These are phyloP conservation scores for Peribatodes rhomboidaria DNA, from an alignment of 2,888 invertebrate genomes.

Conservation along the genomic window DNA sequence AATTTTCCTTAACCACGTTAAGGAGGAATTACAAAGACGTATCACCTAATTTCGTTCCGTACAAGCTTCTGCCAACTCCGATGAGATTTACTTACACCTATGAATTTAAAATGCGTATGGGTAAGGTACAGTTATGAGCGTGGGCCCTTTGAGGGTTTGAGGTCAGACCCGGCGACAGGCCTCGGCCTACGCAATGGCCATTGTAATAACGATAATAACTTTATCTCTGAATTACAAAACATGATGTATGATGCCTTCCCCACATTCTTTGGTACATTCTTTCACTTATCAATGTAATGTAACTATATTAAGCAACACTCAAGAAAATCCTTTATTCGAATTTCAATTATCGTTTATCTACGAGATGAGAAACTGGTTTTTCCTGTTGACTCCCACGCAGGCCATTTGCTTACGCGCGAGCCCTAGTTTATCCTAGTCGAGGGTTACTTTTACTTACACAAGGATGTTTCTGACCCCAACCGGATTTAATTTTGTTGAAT, in stretches of 20 bases:
- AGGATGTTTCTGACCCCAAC: not conserved
- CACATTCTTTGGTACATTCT: conserved; percentile 26
- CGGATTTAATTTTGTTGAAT: conserved; percentile 18
- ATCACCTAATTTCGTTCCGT: conserved; percentile 42
- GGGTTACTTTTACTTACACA: conserved; percentile 18
- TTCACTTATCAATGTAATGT: conserved; percentile 9
- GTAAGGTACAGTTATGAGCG: conserved; percentile 71
- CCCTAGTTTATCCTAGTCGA: conserved; percentile 23
- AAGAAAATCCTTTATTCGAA: conserved; percentile 18
- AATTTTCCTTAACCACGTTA: conserved; percentile 37
- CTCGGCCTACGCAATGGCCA: conserved; percentile 57
- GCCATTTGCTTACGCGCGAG: conserved; percentile 27
- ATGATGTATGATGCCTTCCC: conserved; percentile 26
- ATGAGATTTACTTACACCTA: conserved; percentile 44
- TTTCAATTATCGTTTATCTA: conserved; percentile 30
- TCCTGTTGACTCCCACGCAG: conserved; percentile 42
- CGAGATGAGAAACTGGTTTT: conserved; percentile 44
- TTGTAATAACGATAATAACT: conserved; percentile 45
- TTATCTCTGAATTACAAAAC: conserved; percentile 34
- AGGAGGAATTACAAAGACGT: conserved; percentile 43
- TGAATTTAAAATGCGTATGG: conserved; percentile 47
- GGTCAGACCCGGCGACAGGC: conserved; percentile 62
- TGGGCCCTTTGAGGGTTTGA: conserved; percentile 64
- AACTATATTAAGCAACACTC: conserved; percentile 20
- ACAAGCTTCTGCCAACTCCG: conserved; percentile 29